Base-by-base conservation (phyloP, 2,888 invertebrate genomes). In the Acleris sparsana region DNA sequence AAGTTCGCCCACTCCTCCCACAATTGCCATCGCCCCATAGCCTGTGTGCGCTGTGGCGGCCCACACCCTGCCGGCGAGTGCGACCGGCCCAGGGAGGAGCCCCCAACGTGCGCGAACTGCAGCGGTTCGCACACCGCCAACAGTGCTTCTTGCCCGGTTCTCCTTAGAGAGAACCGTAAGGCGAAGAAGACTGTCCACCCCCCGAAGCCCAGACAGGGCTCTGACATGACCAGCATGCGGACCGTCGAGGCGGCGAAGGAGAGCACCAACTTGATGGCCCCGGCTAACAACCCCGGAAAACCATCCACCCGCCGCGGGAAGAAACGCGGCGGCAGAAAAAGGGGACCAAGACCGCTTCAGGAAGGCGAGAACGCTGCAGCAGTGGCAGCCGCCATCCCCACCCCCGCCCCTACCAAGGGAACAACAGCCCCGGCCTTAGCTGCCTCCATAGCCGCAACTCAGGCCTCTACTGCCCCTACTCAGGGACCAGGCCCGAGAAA, bases 11-110 rank as follows among this genome's bases (percentile, higher is more conserved):
- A 61, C 61, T 16, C 48, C n/a, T 43, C 56, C 49, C 51, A 49
- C 63, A 46, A 52, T 0, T 63, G 63, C 43, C 57, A 63, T 43
- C 56, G 57, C 11, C 56, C 63, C 1, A 22, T 9, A 6, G 29
- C 20, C 7, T 57, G 61, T 33, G 61, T 66, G 7, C 53, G 62
- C 25, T 25, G 25, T 25, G 25, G 25, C 25, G 25, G 25, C 5
- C 25, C 25, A 5, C 25, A 25, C 6, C 2, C 25, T 6, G 25
- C 25, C 6, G 22, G 22, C 22, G 22, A 22, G 4, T 22, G 22
- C 22, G 4, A 2, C 22, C 22, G 25, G 25, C 25, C 25, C 25
- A 25, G 25, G 25, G 25, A 25, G 25, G 25, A 25, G 25, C 25
- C 25, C 5, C 25, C 25, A 25, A 25, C 25, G 25, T 25, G 5